Evolutionary conservation across 2,888 invertebrate genomes (phyloP).

Genomic region (Aricia artaxerxes): DNA sequence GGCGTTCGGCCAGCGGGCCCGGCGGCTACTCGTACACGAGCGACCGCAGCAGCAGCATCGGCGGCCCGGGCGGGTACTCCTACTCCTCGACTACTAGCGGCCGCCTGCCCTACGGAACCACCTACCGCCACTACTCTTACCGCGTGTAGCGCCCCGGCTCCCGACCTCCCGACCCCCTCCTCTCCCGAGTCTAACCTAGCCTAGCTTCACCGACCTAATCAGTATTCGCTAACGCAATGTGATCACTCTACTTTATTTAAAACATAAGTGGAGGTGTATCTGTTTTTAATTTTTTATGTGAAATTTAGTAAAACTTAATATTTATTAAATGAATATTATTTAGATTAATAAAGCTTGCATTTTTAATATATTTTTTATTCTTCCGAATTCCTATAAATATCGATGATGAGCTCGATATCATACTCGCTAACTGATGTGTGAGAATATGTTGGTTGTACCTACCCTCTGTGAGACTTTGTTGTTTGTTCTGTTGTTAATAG

Average conservation of each 20-base stretch:
- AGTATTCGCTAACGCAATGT: constrained; percentile 74
- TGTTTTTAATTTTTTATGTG: constrained; percentile 57
- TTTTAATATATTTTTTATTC: constrained; percentile 65
- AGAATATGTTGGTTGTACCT: constrained; percentile 12
- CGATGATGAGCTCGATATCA: constrained; percentile 66
- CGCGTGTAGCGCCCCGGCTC: constrained; percentile 84
- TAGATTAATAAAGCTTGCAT: constrained; percentile 79
- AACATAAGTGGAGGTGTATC: constrained; percentile 67
- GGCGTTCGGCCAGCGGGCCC: constrained; percentile 84
- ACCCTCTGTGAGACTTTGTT: neutral
- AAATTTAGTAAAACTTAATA: constrained; percentile 54
- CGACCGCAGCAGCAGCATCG: constrained; percentile 86
- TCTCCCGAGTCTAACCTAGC: constrained; percentile 50
- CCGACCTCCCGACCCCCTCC: constrained; percentile 45
- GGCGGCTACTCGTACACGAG: constrained; percentile 89
- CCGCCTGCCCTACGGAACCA: constrained; percentile 90
- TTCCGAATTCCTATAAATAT: constrained; percentile 53
- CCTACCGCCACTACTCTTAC: constrained; percentile 92
- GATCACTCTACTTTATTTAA: constrained; percentile 71
- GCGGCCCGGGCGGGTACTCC: constrained; percentile 91
- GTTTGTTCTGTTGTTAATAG: neutral
- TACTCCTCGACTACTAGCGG: constrained; percentile 90
- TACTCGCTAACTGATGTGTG: constrained; percentile 22
- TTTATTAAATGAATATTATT: constrained; percentile 65
- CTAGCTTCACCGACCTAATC: constrained; percentile 59